Conservation (phyloP, 2,888 invertebrate species). For the Polia nebulosa region DNA sequence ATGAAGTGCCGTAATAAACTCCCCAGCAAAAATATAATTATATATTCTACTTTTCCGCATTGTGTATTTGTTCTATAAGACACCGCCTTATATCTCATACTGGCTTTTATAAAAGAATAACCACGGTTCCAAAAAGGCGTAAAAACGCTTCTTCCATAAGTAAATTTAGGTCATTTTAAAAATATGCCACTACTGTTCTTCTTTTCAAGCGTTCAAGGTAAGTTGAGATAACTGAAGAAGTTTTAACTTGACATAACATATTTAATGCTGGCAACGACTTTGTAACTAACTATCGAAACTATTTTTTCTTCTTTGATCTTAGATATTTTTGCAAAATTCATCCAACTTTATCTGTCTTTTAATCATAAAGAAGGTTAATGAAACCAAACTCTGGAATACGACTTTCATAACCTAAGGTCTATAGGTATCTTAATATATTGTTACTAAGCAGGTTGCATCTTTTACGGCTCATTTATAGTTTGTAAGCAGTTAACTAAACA, state of each 20-base stretch:
- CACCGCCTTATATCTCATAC: conserved; percentile 44
- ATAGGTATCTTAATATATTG: too few relatives aligned
- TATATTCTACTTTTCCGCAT: conserved; percentile 17
- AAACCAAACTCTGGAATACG: too few relatives aligned
- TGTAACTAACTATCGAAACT: background rate
- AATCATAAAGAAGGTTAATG: background rate
- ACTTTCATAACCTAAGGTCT: too few relatives aligned
- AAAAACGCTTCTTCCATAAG: conserved; percentile 3
- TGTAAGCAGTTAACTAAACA: too few relatives aligned
- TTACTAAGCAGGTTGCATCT: background rate
- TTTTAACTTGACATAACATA: background rate
- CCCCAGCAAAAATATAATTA: too few relatives aligned
- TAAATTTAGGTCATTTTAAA: background rate
- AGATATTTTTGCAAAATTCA: too few relatives aligned
- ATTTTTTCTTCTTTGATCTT: too few relatives aligned
- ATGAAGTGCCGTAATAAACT: too few relatives aligned
- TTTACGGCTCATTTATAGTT: background rate
- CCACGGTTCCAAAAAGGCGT: conserved; percentile 9
- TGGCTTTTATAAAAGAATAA: conserved; percentile 30
- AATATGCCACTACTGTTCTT: too few relatives aligned
- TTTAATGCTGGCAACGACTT: background rate
- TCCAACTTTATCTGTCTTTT: too few relatives aligned
- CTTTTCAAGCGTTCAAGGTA: too few relatives aligned
- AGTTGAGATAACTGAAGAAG: background rate
- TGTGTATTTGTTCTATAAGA: conserved; percentile 28